Base-by-base conservation (phyloP, 2,888 invertebrate genomes). In the Encarsia formosa region DNA sequence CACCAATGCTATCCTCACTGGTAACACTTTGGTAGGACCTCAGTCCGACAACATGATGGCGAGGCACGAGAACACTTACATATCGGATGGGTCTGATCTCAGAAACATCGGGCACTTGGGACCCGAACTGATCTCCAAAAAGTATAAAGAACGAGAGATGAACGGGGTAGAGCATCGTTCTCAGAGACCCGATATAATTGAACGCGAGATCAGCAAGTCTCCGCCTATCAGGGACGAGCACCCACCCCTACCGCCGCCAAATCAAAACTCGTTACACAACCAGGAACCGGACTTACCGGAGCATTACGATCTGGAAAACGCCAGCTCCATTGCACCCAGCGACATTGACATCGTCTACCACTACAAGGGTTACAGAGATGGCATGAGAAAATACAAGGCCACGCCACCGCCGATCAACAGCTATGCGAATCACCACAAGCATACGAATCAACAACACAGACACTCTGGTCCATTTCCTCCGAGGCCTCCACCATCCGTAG, bases 271-370 rank as follows among this genome's bases (percentile, higher is more conserved):
- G 1, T 82, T 88, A 63, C 88, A 88, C 63, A 84, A 84, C 22
- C 80, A 80, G 37, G 84, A 83, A 19, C 84, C 87, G 45, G 90
- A 91, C 65, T 77, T 91, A 63, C 91, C 93, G 0, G 94, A 95
- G 70, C 93, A 94, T 71, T 97, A 97, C 69, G 96, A 97, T 71
- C 78, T 97, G 56, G 97, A 97, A 77, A 96, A 96, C 75, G 95
- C 96, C 2, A 95, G 94, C 72, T 95, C 94, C 0, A 96, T 97
- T 61, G 97, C 97, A 1, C 96, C 97, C 0, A 95, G 95, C 2
- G 97, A 97, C 70, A 95, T 95, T 60, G 96, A 97, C 69, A 91
- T 97, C 58, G 92, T 94, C 11, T 93, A 93, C 66, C 96, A 97
- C 72, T 97, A 97, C 70, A 94, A 95, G 77, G 92, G 89, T 11